A percentile compares a stretch with the other conserved stretches of the same genome.
phyloP scores from a whole-genome alignment of 2,888 invertebrate species.

The Lissonota sp. region DNA sequence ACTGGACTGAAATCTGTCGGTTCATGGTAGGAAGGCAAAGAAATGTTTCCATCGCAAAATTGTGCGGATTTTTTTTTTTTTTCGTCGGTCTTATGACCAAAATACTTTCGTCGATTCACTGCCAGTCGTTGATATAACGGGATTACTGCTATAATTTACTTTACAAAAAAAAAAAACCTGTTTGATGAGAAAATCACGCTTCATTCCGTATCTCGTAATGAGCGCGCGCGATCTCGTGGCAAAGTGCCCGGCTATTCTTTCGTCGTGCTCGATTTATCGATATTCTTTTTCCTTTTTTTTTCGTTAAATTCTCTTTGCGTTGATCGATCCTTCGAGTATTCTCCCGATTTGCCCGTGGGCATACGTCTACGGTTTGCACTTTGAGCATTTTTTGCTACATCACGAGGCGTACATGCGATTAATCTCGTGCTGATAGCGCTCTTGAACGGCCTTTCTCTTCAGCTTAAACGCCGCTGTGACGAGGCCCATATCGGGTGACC shows the following conservation, averaged over 20 bases:
- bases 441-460: constrained; percentile 98
- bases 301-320: background rate
- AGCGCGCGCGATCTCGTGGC: constrained; percentile 6
- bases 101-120: constrained; percentile 58
- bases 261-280: constrained; percentile 13
- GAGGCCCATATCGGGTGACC: constrained; percentile 98
- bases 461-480: constrained; percentile 99
- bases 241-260: background rate
- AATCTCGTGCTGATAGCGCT: constrained; percentile 96
- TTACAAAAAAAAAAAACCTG: constrained; percentile 17
- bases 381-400: constrained; percentile 79
- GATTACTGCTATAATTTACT: constrained; percentile 32
- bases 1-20: background rate
- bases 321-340: constrained; percentile 39
- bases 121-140: constrained; percentile 33
- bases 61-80: constrained; percentile 30
- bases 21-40: background rate
- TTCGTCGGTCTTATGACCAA: constrained; percentile 37
- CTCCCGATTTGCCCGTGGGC: constrained; percentile 19
- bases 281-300: constrained; percentile 17
- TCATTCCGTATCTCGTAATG: constrained; percentile 4
- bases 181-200: background rate
- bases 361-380: constrained; percentile 52
- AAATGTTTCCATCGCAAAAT: constrained; percentile 14
- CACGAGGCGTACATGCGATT: constrained; percentile 97